phyloP scores from a whole-genome alignment of 2,888 invertebrate species.

The Ptychoptera albimana region DNA sequence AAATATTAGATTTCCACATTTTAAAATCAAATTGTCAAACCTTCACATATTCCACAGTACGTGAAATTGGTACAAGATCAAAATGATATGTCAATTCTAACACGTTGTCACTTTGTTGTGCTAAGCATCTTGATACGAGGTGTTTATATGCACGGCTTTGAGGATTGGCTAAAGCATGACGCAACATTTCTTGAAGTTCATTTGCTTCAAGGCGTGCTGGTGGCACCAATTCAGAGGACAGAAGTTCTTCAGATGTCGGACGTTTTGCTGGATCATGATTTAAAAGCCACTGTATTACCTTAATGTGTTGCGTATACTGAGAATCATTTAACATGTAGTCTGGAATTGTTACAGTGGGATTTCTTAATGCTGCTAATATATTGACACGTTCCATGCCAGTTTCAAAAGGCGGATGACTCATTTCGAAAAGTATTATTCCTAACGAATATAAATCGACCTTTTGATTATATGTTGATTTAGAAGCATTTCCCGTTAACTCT shows the following conservation, averaged over 20 bases:
- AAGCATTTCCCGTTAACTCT: slow-evolving; percentile 48
- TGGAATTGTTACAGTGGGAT: slow-evolving; percentile 48
- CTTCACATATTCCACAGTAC: slow-evolving; percentile 28
- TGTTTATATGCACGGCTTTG: slow-evolving; percentile 64
- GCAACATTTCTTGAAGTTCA: slow-evolving; percentile 64
- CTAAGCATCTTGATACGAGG: slow-evolving; percentile 35
- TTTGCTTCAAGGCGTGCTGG: slow-evolving; percentile 75
- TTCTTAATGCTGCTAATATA: slow-evolving; percentile 49
- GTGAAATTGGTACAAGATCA: slow-evolving; percentile 32
- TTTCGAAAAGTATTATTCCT: slow-evolving; percentile 81
- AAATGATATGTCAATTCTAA: slow-evolving; percentile 68
- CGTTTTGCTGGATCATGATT: slow-evolving; percentile 70
- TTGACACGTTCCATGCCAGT: slow-evolving; percentile 74
- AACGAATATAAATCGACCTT: slow-evolving; percentile 67
- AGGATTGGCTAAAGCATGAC: slow-evolving; percentile 66
- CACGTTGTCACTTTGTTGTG: slow-evolving; percentile 27
- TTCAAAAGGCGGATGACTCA: slow-evolving; percentile 56
- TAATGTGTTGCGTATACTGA: slow-evolving; percentile 1
- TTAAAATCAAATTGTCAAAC: slow-evolving; percentile 1
- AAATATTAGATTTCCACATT: background rate
- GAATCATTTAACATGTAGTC: slow-evolving; percentile 33
- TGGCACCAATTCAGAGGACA: slow-evolving; percentile 69
- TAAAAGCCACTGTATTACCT: slow-evolving; percentile 56
- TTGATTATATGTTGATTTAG: slow-evolving; percentile 60
- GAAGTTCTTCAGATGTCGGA: slow-evolving; percentile 71